Evolutionary conservation across 2,113 vertebrate genomes (phyloP), one percentile per base, ranked within the genome.

Genomic region (Numenius arquata): DNA sequence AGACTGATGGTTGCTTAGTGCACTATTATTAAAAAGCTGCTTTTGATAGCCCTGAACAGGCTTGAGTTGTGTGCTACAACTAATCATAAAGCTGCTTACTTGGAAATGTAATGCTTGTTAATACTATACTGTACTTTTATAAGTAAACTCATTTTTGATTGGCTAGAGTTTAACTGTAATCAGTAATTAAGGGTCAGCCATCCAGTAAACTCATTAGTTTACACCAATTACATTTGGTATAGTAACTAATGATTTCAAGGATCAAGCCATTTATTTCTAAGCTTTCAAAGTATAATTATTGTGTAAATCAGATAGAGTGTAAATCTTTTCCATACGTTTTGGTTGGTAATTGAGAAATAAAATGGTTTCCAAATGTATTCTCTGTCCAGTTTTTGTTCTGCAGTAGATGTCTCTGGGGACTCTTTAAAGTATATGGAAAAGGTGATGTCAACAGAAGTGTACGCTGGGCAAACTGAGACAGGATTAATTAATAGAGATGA

Each of bases 331-430:
- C 98, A 98, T 98, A 98, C 98, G 97, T 98, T 97, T 98, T 96
- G 95, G 96, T 98, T 98, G 97, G 98, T 98, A 98, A 98, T 98
- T 98, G 98, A 98, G 98, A 98, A 98, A 98, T 98, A 98, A 98
- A 98, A 98, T 98, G 98, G 98, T 98, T 98, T 98, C 98, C 98
- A 98, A 98, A 98, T 98, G 98, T 98, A 98, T 97, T 98, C 98
- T 98, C 97, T 98, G 97, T 98, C 98, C 98, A 98, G 96, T 97
- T 98, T 96, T 98, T 98, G 97, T 98, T 98, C 98, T 98, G 97
- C 97, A 96, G 97, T 97, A 85, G 96, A 92, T 98, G 94, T 98
- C 98, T 97, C 98, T 53, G 26, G 98, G 98, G 98, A 98, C 98
- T 98, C 98, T 98, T 98, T 98, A 98, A 98, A 98, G 97, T 98